phyloP scores from a whole-genome alignment of 2,888 invertebrate genomes.

The Trachelus tabidus region DNA sequence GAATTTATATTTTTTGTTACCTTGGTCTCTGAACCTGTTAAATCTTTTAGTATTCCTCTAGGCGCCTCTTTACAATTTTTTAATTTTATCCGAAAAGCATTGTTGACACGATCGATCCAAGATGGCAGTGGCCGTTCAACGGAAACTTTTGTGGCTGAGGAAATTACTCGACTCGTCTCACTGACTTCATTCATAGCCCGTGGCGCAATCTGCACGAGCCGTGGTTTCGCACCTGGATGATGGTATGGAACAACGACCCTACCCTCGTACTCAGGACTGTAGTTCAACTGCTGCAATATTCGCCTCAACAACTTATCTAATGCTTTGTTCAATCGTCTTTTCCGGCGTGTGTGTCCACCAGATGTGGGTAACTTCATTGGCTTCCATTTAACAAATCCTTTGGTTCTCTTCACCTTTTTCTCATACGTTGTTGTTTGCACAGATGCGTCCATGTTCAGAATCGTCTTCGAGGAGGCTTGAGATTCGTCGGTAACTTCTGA shows the following conservation, averaged over 20 bases:
- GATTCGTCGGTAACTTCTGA: background rate
- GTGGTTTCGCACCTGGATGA: slow-evolving; percentile 21
- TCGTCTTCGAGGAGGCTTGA: background rate
- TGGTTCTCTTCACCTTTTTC: background rate
- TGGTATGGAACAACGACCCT: slow-evolving; percentile 20
- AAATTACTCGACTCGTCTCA: slow-evolving; percentile 25
- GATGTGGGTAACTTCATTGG: background rate
- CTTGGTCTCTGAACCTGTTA: background rate
- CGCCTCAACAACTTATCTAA: background rate
- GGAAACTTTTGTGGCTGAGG: slow-evolving; percentile 22
- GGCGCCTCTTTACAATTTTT: background rate
- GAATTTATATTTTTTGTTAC: background rate
- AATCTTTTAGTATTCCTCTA: background rate
- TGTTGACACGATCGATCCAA: background rate
- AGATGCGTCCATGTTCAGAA: background rate
- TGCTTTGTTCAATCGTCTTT: background rate
- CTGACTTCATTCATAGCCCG: slow-evolving; percentile 3
- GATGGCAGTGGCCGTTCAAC: slow-evolving; percentile 7
- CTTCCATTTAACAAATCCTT: background rate
- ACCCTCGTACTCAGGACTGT: background rate
- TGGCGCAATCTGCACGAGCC: background rate
- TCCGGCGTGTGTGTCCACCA: background rate
- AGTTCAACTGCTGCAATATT: slow-evolving; percentile 23
- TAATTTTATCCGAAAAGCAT: background rate
- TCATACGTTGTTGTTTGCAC: background rate